These are phyloP conservation scores for Chromoteleia sp. DNA, from an alignment of 2,888 invertebrate species.

Conservation along the genomic window DNA sequence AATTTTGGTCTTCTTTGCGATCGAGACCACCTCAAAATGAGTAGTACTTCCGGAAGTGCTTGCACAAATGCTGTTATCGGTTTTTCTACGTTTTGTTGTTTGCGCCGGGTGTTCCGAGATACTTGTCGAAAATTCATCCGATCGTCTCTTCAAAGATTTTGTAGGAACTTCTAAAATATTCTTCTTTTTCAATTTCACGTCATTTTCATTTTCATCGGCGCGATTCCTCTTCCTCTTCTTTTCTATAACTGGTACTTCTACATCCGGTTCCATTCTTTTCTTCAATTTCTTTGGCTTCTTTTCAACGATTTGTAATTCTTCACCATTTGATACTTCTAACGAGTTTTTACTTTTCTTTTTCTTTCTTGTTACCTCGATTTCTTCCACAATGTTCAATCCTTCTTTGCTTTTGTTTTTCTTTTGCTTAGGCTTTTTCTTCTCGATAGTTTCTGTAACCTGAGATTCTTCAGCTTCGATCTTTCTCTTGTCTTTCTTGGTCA, in stretches of 20 bases:
- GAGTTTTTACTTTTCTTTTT: not conserved
- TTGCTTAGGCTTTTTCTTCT: no score
- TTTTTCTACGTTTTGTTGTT: conserved; percentile 14
- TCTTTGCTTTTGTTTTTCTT: no score
- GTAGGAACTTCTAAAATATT: not conserved
- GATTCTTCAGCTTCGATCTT: no score
- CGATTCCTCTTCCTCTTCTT: conserved; percentile 16
- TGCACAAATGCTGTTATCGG: not conserved
- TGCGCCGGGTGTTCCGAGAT: conserved; percentile 23
- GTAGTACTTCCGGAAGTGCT: conserved; percentile 78
- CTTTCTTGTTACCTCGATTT: conserved; percentile 1
- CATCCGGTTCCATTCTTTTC: conserved; percentile 1
- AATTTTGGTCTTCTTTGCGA: conserved; percentile 75
- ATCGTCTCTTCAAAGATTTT: conserved; percentile 32
- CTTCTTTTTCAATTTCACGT: conserved; percentile 1
- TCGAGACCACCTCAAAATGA: conserved; percentile 75
- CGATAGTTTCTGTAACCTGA: no score
- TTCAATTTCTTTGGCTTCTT: conserved; percentile 26
- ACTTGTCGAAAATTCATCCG: conserved; percentile 23
- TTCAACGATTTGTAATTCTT: not conserved
- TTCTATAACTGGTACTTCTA: not conserved
- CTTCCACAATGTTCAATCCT: conserved; percentile 13
- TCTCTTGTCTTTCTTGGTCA: no score
- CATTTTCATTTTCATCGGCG: not conserved
- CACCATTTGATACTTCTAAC: not conserved